A percentile compares a stretch with the other conserved stretches of the same genome.
Conservation (phyloP, 2,113 vertebrate species). For the Percina caprodes region DNA sequence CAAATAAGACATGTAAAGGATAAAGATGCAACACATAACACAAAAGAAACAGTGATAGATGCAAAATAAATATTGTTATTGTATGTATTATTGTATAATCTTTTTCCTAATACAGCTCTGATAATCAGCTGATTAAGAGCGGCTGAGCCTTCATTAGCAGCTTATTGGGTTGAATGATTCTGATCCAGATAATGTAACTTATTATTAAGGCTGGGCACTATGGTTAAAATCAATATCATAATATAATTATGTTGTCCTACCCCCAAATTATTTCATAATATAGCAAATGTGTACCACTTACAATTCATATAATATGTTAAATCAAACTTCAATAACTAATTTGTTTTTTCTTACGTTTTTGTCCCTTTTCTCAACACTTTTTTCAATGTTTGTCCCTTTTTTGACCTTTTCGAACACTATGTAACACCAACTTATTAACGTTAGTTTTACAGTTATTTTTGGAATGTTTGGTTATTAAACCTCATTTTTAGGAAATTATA, state of each 20-base stretch:
- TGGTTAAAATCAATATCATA: neutral
- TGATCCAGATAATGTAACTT: neutral
- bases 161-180: conserved; percentile 29
- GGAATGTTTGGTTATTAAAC: too few relatives aligned
- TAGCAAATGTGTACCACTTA: neutral
- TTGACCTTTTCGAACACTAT: too few relatives aligned
- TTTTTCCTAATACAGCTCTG: neutral
- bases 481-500: too few relatives aligned
- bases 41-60: neutral
- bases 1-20: too few relatives aligned
- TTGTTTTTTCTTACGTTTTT: too few relatives aligned
- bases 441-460: too few relatives aligned
- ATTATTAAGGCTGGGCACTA: neutral
- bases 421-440: too few relatives aligned
- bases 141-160: conserved; percentile 13
- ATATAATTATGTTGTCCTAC: neutral
- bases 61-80: conserved; percentile 11
- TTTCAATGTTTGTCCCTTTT: too few relatives aligned
- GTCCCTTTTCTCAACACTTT: too few relatives aligned
- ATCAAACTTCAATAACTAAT: neutral
- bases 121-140: conserved; percentile 33
- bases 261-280: neutral
- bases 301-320: neutral
- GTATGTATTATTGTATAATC: neutral
- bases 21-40: neutral